These are phyloP conservation scores for Sarcophaga caerulescens DNA, from an alignment of 2,888 invertebrate species.

Conservation along the genomic window DNA sequence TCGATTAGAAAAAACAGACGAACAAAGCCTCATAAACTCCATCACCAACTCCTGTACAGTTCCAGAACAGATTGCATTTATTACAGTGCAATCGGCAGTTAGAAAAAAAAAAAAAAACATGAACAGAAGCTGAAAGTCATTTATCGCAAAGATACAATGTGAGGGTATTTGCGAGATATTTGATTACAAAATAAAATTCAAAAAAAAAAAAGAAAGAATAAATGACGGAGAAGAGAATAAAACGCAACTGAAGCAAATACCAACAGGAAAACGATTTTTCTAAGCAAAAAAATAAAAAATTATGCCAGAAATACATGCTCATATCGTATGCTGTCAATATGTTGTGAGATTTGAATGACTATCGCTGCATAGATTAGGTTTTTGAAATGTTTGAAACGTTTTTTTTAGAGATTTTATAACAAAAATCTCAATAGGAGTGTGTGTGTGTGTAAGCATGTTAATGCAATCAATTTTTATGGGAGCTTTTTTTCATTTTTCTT, in stretches of 20 bases:
- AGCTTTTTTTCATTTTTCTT: not conserved
- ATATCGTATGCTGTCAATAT: too few relatives aligned
- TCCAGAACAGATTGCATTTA: constrained; percentile 4
- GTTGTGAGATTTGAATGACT: too few relatives aligned
- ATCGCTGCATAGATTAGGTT: not conserved
- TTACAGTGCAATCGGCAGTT: not conserved
- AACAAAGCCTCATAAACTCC: not conserved
- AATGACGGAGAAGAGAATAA: not conserved
- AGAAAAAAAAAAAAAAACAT: not conserved
- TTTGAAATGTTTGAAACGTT: not conserved
- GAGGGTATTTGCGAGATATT: too few relatives aligned
- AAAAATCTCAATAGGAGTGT: not conserved
- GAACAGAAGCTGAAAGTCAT: not conserved
- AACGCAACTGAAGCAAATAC: not conserved
- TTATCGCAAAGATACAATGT: too few relatives aligned
- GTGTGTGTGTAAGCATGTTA: not conserved
- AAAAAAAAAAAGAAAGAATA: not conserved
- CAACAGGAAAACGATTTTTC: too few relatives aligned
- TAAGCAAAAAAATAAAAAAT: too few relatives aligned
- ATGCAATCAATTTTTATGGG: not conserved
- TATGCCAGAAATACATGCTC: too few relatives aligned
- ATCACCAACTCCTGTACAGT: not conserved
- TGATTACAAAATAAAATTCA: not conserved
- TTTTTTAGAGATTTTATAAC: not conserved
- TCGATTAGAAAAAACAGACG: too few relatives aligned